Evolutionary conservation across 2,113 vertebrate species (phyloP), one percentile per base, ranked within the genome.

Genomic region (Rhinopomastus cyanomelas): DNA sequence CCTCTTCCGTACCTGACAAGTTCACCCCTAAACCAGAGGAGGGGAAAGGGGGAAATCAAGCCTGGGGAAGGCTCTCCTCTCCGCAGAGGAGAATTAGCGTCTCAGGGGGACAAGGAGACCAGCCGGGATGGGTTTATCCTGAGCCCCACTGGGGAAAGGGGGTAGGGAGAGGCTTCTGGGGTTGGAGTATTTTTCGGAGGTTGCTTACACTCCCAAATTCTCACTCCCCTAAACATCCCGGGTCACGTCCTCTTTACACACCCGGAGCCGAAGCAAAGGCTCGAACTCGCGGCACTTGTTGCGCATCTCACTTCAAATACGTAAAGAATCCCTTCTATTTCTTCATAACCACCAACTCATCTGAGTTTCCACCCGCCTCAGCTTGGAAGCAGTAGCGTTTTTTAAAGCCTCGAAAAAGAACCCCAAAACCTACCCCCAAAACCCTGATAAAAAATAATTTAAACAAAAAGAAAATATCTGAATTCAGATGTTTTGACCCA

Each of bases 201-300:
- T 6, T 7, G 22, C 42, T 23, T n/a, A 7, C 7, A 4, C 44
- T 23, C 15, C 1, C 32, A 6, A 22, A 18, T 84, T 59, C 39
- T 53, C 5, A 3, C 4, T 49, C 27, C 77, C 52, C 3, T 0
- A 75, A 72, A 3, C 20, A 14, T 22, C 55, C 53, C 8, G 1
- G 0, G 3, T 81, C 23, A 8, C 68, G 23, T 0, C 16, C 19
- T 75, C 25, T 44, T 49, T 49, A 2, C 53, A 8, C 36, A 34
- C 27, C 39, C 2, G 14, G 30, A 30, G 37, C 52, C 2, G n/a
- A 18, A 73, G 49, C 73, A 6, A 68, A 60, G 7, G 19, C 84
- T 46, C 25, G 19, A 25, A 4, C 5, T 8, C 8, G 9, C 15
- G 0, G 59, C 92, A 95, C 95, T 96, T 96, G 93, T 96, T 96